phyloP scores from a whole-genome alignment of 2,797 vertebrate species.

The Xiphorhynchus erythropygius region DNA sequence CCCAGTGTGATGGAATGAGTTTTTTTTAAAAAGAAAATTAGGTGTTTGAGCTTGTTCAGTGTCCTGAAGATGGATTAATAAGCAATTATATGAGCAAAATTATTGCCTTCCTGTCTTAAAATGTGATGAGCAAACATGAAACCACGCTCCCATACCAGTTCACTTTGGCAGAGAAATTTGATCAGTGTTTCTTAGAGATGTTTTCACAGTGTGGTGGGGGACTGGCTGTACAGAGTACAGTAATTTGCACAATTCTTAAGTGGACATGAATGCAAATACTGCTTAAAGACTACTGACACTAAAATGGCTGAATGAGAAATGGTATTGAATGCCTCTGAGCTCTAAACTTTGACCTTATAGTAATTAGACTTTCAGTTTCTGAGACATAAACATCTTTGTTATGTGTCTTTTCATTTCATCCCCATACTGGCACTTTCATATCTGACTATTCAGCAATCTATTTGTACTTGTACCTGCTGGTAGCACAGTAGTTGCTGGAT shows the following conservation, averaged over 20 bases:
- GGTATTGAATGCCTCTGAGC: background rate
- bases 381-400: constrained; percentile 4
- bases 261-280: background rate
- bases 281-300: background rate
- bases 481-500: background rate
- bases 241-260: background rate
- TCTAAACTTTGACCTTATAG: background rate
- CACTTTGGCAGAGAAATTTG: background rate
- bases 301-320: background rate
- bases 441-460: constrained; percentile 14
- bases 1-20: background rate
- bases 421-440: background rate
- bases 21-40: background rate
- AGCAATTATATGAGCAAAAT: background rate
- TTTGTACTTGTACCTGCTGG: background rate
- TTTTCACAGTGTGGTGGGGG: background rate
- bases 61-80: background rate
- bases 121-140: background rate
- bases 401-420: constrained; percentile 15
- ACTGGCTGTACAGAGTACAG: background rate
- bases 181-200: background rate
- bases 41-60: background rate
- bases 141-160: background rate
- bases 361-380: constrained; percentile 4
- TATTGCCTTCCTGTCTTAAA: background rate